These are phyloP conservation scores for Argentina silus DNA, from an alignment of 2,797 vertebrate species.

Conservation along the genomic window DNA sequence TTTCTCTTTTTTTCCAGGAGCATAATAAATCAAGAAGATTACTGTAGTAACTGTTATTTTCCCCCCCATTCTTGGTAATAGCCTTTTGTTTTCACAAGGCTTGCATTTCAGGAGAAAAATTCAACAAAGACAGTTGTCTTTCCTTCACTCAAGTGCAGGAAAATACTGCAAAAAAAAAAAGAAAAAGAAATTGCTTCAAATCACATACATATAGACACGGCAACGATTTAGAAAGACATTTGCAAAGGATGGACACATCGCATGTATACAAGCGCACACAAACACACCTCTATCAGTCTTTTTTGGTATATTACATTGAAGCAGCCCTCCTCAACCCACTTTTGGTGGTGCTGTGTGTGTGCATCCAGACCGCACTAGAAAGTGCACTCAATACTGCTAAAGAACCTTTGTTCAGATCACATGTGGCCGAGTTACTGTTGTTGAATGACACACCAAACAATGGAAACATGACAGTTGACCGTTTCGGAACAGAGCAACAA, in stretches of 20 bases:
- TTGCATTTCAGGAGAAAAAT: constrained; percentile 29
- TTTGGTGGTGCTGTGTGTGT: constrained; percentile 51
- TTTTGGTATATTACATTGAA: constrained; percentile 66
- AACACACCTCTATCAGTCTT: constrained; percentile 52
- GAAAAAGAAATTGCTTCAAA: constrained; percentile 77
- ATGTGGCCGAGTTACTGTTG: constrained; percentile 41
- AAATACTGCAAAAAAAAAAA: constrained; percentile 58
- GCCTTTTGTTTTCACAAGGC: constrained; percentile 14
- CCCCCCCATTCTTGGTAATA: constrained; percentile 6
- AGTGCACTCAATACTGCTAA: constrained; percentile 64
- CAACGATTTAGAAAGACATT: constrained; percentile 70
- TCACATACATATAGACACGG: constrained; percentile 73
- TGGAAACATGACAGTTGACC: not conserved
- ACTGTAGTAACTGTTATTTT: constrained; percentile 25
- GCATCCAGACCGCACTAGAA: constrained; percentile 53
- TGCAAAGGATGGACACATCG: constrained; percentile 69
- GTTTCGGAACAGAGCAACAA: constrained; percentile 37
- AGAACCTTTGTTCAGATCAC: constrained; percentile 37
- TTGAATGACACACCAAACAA: constrained; percentile 42
- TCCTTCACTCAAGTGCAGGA: constrained; percentile 44
- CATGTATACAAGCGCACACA: constrained; percentile 77
- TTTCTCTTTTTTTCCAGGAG: constrained; percentile 38
- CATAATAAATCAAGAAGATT: constrained; percentile 26
- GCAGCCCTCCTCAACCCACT: constrained; percentile 66
- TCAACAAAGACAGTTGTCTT: constrained; percentile 44